phyloP scores from a whole-genome alignment of 2,888 invertebrate species.

The Conomelus anceps region DNA sequence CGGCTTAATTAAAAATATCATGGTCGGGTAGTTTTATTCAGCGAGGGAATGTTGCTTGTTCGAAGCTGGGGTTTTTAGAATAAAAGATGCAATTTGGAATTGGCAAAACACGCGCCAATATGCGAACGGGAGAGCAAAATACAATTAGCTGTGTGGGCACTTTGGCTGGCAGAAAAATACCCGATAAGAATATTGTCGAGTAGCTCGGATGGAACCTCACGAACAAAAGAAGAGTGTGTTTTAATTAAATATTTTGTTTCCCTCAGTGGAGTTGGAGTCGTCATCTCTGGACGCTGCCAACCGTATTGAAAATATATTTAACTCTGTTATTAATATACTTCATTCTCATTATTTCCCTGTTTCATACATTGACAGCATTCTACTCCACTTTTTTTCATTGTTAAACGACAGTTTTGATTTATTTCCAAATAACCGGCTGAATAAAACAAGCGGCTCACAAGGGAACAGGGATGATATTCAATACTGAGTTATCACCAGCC shows the following conservation, averaged over 20 bases:
- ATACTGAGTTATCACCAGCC: neutral
- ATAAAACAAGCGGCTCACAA: too few relatives aligned
- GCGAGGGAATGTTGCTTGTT: neutral
- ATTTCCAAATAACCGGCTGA: neutral
- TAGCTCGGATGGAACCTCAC: neutral
- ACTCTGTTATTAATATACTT: neutral
- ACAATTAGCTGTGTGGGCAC: slow-evolving; percentile 5
- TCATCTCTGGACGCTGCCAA: neutral
- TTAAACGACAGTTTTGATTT: neutral
- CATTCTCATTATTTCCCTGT: neutral
- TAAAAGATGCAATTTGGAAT: slow-evolving; percentile 8
- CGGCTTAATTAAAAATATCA: slow-evolving; percentile 10
- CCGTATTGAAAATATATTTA: neutral
- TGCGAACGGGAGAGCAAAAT: neutral
- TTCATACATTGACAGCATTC: neutral
- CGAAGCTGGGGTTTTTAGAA: neutral
- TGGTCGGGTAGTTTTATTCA: slow-evolving; percentile 10
- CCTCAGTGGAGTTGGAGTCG: neutral
- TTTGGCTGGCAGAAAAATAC: slow-evolving; percentile 3
- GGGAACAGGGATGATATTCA: neutral
- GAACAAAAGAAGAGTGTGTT: slow-evolving; percentile 8
- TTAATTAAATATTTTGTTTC: slow-evolving; percentile 11
- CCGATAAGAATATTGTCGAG: slow-evolving; percentile 5
- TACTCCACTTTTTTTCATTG: neutral
- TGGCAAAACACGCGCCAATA: neutral